Percentiles rank a stretch among this genome's conserved stretches.
These are phyloP conservation scores for Calyptommatus sinebrachiatus DNA, from an alignment of 2,113 vertebrate species.

Conservation along the genomic window DNA sequence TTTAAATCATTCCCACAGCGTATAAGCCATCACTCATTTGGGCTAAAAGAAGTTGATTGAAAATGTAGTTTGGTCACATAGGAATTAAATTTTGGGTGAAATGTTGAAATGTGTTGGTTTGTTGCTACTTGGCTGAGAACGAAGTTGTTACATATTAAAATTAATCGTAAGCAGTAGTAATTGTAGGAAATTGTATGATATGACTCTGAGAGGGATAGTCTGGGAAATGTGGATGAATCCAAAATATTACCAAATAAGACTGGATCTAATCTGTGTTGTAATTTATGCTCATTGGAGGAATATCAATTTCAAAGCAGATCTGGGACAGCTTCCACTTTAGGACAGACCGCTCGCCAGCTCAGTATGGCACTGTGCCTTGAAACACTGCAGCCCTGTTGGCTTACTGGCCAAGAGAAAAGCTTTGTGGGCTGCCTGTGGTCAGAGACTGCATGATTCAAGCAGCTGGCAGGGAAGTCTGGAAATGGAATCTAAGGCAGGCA, in stretches of 20 bases:
- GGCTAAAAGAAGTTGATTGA: no score
- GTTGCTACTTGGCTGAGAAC: no score
- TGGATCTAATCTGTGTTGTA: not conserved
- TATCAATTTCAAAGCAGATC: not conserved
- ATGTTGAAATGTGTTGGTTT: no score
- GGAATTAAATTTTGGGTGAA: no score
- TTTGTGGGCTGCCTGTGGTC: not conserved
- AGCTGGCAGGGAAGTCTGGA: slow-evolving; percentile 1
- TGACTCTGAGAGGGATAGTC: not conserved
- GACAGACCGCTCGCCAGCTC: not conserved
- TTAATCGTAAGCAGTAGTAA: not conserved
- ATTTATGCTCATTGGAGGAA: not conserved
- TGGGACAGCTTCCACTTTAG: not conserved
- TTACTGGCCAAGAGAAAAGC: not conserved
- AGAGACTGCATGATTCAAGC: not conserved
- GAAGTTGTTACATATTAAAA: no score
- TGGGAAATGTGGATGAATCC: not conserved
- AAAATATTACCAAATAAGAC: not conserved
- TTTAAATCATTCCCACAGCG: not conserved
- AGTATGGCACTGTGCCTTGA: not conserved
- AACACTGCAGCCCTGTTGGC: not conserved
- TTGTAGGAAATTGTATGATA: not conserved
- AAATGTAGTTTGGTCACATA: no score
- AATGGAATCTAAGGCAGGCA: not conserved
- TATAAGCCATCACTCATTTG: not conserved